Percentiles rank a stretch among this genome's conserved stretches.
phyloP scores from a whole-genome alignment of 2,113 vertebrate species.

The Oncorhynchus mykiss region DNA sequence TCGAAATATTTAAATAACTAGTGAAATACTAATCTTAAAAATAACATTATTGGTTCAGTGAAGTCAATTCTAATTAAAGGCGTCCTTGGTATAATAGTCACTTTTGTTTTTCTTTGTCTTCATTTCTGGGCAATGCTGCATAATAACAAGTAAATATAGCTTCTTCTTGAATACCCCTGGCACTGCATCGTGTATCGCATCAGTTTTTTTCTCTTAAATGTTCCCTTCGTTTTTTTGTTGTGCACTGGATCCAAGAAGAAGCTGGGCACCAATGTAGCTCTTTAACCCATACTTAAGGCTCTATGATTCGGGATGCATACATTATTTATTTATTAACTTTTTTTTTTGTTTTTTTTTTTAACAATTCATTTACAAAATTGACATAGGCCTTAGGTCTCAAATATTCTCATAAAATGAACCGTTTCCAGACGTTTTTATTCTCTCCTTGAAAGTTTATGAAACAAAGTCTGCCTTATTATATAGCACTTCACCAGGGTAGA shows the following conservation, averaged over 20 bases:
- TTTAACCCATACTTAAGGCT: constrained; percentile 64
- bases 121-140: constrained; percentile 62
- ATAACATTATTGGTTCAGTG: constrained; percentile 72
- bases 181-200: constrained; percentile 46
- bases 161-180: constrained; percentile 52
- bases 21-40: constrained; percentile 66
- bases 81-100: constrained; percentile 73
- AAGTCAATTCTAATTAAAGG: constrained; percentile 68
- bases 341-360: constrained; percentile 25
- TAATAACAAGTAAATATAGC: constrained; percentile 54
- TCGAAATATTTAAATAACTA: constrained; percentile 92
- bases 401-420: constrained; percentile 64
- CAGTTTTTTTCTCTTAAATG: constrained; percentile 41
- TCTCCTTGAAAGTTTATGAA: constrained; percentile 34
- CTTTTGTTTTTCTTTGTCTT: constrained; percentile 61
- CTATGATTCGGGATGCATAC: constrained; percentile 66
- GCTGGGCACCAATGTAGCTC: constrained; percentile 48
- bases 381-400: constrained; percentile 38
- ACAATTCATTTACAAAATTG: constrained; percentile 47
- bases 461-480: constrained; percentile 58
- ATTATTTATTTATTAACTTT: constrained; percentile 49
- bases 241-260: constrained; percentile 67
- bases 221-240: constrained; percentile 38
- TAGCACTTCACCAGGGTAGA: constrained; percentile 38
- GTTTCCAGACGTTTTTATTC: constrained; percentile 60